Conservation (phyloP, 1,140 invertebrate species). For the Aphis gossypii region DNA sequence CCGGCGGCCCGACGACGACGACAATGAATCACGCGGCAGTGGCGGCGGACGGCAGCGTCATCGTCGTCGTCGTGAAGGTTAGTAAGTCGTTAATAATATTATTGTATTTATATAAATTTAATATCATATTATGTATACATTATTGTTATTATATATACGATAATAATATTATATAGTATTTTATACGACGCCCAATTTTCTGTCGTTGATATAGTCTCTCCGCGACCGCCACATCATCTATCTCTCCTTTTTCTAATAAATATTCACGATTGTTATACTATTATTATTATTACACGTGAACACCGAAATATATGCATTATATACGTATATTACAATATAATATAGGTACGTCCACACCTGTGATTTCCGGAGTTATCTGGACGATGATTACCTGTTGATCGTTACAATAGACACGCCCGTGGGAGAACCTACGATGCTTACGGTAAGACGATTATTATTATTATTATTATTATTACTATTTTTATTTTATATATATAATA, state of each 20-base stretch:
- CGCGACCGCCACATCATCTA: neutral
- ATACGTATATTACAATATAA: constrained; percentile 15
- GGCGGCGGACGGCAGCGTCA: constrained; percentile 15
- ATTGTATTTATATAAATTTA: constrained; percentile 47
- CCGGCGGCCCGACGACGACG: neutral
- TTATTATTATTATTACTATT: neutral
- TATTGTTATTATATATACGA: constrained; percentile 5
- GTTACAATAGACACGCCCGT: constrained; percentile 43
- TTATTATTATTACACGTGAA: constrained; percentile 44
- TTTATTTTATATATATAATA: neutral
- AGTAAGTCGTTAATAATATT: constrained; percentile 7
- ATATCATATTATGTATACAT: constrained; percentile 28
- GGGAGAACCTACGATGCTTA: neutral
- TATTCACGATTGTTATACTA: constrained; percentile 56
- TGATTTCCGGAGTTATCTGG: constrained; percentile 47
- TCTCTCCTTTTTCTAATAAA: constrained; percentile 48
- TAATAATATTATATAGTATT: neutral
- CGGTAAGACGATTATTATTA: constrained; percentile 19
- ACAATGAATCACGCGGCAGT: constrained; percentile 29
- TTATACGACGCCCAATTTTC: constrained; percentile 34
- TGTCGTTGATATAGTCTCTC: neutral
- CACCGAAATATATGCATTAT: neutral
- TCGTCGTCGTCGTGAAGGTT: neutral
- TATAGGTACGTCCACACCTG: constrained; percentile 44
- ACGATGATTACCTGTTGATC: constrained; percentile 45